These are phyloP conservation scores for Melanerpes formicivorus DNA, from an alignment of 2,113 vertebrate genomes.

Conservation along the genomic window DNA sequence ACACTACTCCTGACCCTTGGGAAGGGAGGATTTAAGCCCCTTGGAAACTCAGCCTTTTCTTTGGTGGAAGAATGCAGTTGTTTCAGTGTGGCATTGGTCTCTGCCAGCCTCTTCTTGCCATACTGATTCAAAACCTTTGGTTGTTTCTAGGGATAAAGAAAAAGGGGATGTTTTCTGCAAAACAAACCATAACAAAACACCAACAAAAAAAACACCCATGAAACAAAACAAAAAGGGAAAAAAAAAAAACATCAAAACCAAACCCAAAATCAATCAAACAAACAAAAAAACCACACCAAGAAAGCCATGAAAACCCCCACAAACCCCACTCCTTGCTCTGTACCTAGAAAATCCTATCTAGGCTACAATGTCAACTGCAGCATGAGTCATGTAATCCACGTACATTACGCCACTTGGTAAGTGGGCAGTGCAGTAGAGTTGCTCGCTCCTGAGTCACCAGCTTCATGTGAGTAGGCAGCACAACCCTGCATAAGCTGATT, in stretches of 20 bases:
- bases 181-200: background rate
- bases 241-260: too few species aligned
- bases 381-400: constrained; percentile 27
- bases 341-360: background rate
- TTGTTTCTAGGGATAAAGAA: background rate
- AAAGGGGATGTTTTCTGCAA: background rate
- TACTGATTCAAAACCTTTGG: background rate
- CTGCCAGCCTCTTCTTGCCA: background rate
- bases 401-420: background rate
- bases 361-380: background rate
- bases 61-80: background rate
- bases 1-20: too few species aligned
- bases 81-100: background rate
- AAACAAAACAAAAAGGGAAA: too few species aligned
- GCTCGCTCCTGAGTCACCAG: constrained; percentile 28
- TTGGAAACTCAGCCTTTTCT: background rate
- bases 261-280: too few species aligned
- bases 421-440: background rate
- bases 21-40: too few species aligned
- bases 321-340: background rate
- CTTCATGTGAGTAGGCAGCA: constrained; percentile 41
- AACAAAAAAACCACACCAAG: too few species aligned
- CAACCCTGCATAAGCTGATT: constrained; percentile 27
- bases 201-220: too few species aligned
- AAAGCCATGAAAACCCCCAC: too few species aligned